Conservation (phyloP, 2,113 vertebrate genomes). For the Lipophrys pholis region DNA sequence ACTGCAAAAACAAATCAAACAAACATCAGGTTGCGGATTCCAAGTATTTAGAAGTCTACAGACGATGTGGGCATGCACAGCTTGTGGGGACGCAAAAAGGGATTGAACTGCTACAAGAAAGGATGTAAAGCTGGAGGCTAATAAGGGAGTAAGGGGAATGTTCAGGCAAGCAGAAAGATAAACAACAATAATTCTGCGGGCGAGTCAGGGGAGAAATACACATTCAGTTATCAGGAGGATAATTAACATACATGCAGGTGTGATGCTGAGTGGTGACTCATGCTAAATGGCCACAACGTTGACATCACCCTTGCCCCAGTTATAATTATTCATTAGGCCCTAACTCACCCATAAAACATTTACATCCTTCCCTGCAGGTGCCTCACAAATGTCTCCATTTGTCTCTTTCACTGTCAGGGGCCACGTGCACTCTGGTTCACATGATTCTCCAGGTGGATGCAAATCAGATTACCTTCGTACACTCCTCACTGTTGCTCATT, state of each 20-base stretch:
- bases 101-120: not conserved
- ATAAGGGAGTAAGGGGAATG: not conserved
- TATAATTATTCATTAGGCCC: conserved; percentile 49
- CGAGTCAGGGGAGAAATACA: not conserved
- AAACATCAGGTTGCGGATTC: too few species aligned
- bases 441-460: not conserved
- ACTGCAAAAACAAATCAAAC: not conserved
- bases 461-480: conserved; percentile 18
- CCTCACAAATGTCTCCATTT: conserved; percentile 40
- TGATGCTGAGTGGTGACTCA: conserved; percentile 44
- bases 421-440: not conserved
- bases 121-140: not conserved
- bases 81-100: not conserved
- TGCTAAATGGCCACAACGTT: not conserved
- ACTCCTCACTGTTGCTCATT: not conserved
- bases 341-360: conserved; percentile 48
- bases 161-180: not conserved
- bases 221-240: not conserved
- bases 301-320: conserved; percentile 1
- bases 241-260: conserved; percentile 10
- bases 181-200: not conserved
- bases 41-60: not conserved
- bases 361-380: conserved; percentile 36
- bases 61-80: not conserved
- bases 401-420: conserved; percentile 36